Base-by-base conservation (phyloP, 2,888 invertebrate species). In the Cepaea hortensis region DNA sequence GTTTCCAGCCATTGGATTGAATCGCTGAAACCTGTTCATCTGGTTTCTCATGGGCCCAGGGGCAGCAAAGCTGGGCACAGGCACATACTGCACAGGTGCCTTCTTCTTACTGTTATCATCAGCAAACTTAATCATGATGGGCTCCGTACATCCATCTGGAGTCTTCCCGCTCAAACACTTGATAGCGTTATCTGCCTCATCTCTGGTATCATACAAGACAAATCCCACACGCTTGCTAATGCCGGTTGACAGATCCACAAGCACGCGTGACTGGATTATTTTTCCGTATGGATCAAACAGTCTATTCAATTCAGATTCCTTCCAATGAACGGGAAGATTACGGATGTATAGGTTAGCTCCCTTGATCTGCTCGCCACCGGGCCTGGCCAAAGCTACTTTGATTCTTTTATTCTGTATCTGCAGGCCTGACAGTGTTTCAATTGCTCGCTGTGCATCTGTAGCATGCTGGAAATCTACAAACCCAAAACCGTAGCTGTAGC, bases 401-500 rank as follows among this genome's bases (percentile, higher is more conserved):
- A 98, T 96, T 92, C 97, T 96, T 95, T 98, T 98, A 95, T 98
- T 97, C 94, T 98, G 97, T 91, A 98, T 96, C 94, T 97, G 96
- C 90, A 97, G 96, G 65, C 98, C 98, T 94, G 98, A 98, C 92
- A 98, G 96, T 76, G 96, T 96, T 92, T 96, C 96, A 90, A 98
- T 98, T 81, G 98, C 98, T 91, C 97, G 96, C 85, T 96, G 95
- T 70, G 98, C 98, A 95, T 98, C 97, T 93, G 97, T 97, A 89
- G 97, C 97, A 87, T 96, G 96, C 85, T 96, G 96, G 95, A 97
- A 98, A 95, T 98, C 98, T 79, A 98, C 98, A 95, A 98, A 98
- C 73, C 98, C 98, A 95, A 98, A 98, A 75, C 98, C 98, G 95
- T 97, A 98, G 95, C 98, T 98, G 95, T 98, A 98, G 81, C 98